phyloP scores from a whole-genome alignment of 2,797 vertebrate genomes.

The Pipistrellus pipistrellus region DNA sequence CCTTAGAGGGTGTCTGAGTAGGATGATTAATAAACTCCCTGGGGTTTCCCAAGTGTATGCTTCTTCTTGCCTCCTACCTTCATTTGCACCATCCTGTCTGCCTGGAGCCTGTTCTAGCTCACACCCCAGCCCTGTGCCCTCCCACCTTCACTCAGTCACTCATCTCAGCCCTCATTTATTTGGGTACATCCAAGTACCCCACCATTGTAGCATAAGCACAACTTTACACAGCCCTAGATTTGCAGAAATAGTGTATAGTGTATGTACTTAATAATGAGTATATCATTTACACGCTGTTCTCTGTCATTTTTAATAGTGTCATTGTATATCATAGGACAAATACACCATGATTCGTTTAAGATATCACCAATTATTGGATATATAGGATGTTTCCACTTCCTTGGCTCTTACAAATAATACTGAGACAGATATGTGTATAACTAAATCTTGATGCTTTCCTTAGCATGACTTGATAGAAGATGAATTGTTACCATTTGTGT shows the following conservation, averaged over 20 bases:
- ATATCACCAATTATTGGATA: neutral
- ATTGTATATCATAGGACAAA: neutral
- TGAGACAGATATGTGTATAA: neutral
- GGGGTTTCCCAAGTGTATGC: no score
- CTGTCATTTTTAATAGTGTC: neutral
- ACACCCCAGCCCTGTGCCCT: fast-evolving
- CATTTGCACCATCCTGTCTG: neutral
- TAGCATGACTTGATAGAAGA: neutral
- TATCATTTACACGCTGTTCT: neutral
- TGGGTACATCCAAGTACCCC: neutral
- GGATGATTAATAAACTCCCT: neutral
- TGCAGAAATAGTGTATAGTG: neutral
- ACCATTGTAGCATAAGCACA: fast-evolving
- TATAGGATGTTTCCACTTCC: neutral
- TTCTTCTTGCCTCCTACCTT: neutral
- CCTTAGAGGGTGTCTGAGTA: neutral
- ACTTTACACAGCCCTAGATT: neutral
- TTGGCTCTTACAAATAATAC: neutral
- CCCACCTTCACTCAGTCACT: neutral
- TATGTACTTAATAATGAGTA: neutral
- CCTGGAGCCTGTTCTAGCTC: fast-evolving
- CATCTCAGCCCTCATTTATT: neutral
- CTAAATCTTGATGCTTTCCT: constrained; percentile 5
- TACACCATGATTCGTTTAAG: neutral
- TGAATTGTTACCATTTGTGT: neutral